Percentiles rank a stretch among this genome's conserved stretches.
phyloP scores from a whole-genome alignment of 2,797 vertebrate species.

The Catharus ustulatus region DNA sequence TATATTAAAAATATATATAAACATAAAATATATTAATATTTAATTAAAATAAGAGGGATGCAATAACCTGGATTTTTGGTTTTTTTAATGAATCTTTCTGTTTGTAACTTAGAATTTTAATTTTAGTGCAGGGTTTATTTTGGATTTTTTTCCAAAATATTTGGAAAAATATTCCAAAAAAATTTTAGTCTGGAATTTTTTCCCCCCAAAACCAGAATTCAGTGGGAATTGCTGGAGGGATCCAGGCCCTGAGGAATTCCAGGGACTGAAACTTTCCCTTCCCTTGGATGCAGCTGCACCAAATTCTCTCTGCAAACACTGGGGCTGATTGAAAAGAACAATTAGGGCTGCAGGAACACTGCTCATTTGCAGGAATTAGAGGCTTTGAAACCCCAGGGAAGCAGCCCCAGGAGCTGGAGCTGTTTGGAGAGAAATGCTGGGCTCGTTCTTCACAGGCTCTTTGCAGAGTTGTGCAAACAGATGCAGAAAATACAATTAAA shows the following conservation, averaged over 20 bases:
- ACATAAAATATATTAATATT: neutral
- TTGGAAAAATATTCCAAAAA: no score
- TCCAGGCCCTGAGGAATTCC: neutral
- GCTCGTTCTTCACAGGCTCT: neutral
- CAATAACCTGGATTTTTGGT: neutral
- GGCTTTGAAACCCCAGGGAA: conserved; percentile 34
- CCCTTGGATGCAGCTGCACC: conserved; percentile 43
- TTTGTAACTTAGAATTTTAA: neutral
- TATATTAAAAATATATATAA: no score
- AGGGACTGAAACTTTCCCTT: conserved; percentile 28
- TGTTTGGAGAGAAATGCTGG: conserved; percentile 37
- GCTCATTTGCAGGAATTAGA: conserved; percentile 71
- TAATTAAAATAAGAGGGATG: neutral
- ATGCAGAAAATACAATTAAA: neutral
- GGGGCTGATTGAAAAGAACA: conserved; percentile 61
- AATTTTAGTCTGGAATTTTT: neutral
- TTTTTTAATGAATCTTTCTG: neutral
- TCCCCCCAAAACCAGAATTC: neutral
- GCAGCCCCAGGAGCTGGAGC: neutral
- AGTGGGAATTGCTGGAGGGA: neutral
- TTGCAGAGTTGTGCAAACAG: neutral
- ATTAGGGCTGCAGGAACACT: conserved; percentile 56
- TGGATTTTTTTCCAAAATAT: no score
- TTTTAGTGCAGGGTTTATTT: neutral
- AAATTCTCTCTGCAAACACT: conserved; percentile 45